A percentile compares a stretch with the other conserved stretches of the same genome.
Evolutionary conservation across 2,113 vertebrate genomes (phyloP).

Genomic region (Apeltes quadracus): DNA sequence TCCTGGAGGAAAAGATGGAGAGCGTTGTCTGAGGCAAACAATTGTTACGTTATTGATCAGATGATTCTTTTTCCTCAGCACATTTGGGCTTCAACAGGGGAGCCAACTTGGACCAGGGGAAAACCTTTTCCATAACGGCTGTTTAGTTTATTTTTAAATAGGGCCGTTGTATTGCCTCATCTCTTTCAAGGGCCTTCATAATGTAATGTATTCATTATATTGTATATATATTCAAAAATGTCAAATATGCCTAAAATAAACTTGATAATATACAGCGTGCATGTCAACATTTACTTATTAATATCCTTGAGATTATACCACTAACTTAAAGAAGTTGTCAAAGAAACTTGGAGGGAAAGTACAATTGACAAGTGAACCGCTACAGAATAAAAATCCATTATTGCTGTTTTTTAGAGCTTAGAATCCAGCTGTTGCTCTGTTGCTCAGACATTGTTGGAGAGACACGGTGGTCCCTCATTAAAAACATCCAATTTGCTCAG

Average conservation of each 20-base stretch:
- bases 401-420: slow-evolving; percentile 47
- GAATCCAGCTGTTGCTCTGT: slow-evolving; percentile 65
- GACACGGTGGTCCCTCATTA: slow-evolving; percentile 74
- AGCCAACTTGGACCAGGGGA: slow-evolving; percentile 18
- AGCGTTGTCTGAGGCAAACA: slow-evolving; percentile 42
- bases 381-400: slow-evolving; percentile 32
- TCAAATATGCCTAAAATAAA: not conserved
- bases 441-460: slow-evolving; percentile 58
- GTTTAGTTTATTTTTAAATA: slow-evolving; percentile 16
- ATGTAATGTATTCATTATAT: slow-evolving; percentile 43
- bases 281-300: not conserved
- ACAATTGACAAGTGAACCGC: slow-evolving; percentile 14
- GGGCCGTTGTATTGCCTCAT: slow-evolving; percentile 17
- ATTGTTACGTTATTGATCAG: slow-evolving; percentile 54
- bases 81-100: slow-evolving; percentile 19
- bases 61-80: slow-evolving; percentile 42
- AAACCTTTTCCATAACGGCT: slow-evolving; percentile 18
- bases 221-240: slow-evolving; percentile 13
- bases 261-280: not conserved
- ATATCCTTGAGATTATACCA: slow-evolving; percentile 1
- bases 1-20: slow-evolving; percentile 16
- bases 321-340: slow-evolving; percentile 10
- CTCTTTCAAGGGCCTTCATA: slow-evolving; percentile 58
- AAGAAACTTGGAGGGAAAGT: slow-evolving; percentile 10
- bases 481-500: slow-evolving; percentile 65